Conservation (phyloP, 2,113 vertebrate species). For the Mesitornis unicolor region DNA sequence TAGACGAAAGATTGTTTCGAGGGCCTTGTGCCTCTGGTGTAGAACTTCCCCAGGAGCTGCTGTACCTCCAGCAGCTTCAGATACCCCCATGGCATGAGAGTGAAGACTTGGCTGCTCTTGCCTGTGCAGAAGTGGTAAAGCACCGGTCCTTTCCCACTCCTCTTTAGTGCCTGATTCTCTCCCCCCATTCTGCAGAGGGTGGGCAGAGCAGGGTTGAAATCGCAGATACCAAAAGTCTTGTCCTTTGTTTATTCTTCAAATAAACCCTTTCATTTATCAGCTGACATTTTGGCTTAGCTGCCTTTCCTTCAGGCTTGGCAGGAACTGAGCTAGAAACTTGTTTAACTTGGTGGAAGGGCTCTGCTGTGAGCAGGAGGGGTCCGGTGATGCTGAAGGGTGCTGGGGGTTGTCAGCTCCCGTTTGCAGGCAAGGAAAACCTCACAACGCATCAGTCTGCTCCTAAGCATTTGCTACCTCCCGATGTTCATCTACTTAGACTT, state of each 20-base stretch:
- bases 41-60: neutral
- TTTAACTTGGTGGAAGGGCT: neutral
- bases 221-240: neutral
- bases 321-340: neutral
- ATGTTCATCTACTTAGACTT: slow-evolving; percentile 38
- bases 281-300: neutral
- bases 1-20: neutral
- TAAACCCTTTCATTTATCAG: neutral
- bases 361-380: neutral
- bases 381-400: neutral
- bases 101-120: neutral
- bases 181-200: accelerated
- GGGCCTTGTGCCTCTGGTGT: neutral
- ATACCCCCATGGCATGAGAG: neutral
- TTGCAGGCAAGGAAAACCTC: neutral
- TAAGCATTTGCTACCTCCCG: neutral
- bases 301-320: neutral
- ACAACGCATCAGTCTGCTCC: neutral
- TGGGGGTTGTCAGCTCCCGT: neutral
- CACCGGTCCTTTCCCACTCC: neutral
- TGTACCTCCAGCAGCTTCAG: neutral
- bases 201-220: neutral
- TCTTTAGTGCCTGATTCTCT: neutral
- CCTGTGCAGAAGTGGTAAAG: neutral
- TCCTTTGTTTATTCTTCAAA: slow-evolving; percentile 2